Evolutionary conservation across 2,888 invertebrate genomes (phyloP), one percentile per base, ranked within the genome.

Genomic region (Notodonta ziczac): DNA sequence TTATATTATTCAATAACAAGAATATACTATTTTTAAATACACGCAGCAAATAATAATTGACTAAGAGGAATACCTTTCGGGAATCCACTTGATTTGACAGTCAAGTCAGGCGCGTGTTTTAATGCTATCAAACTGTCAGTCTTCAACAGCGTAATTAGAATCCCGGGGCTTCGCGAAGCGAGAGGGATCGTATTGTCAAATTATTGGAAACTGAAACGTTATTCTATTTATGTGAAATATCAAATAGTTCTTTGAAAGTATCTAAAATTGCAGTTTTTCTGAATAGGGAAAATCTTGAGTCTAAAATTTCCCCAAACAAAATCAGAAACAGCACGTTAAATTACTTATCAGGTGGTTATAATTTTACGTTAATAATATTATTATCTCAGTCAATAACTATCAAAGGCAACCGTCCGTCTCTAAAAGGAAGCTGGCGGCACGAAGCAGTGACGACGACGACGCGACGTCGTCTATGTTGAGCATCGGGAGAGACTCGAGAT

Each of bases 61-160:
- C 53, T 10, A 10, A 32, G 24, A 16, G 16, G 32, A 12, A 16
- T 6, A 6, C 13, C 53, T 35, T 32, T 5, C 13, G 32, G 12
- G 35, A 48, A 62, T 58, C 57, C 58, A 62, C 63, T 67, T 71
- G 60, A 67, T 68, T 65, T 65, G 72, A 67, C 70, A 65, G 62
- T 54, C 53, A 62, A 70, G 59, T 62, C 68, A 61, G 58, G 60
- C 56, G 55, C 57, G 55, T 13, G 9, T 16, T 16, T 50, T 6
- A 50, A 16, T 50, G 8, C 35, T 35, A 35, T 53, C 53, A 53
- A 53, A 3, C 53, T 53, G 53, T 13, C 53, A 53, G n/a, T 35
- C 53, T 13, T 53, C 35, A 35, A 13, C 35, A 1, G 35, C 12
- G 6, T 35, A 7, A 53, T 35, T 35, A 53, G 35, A 53, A 35